Base-by-base conservation (phyloP, 1,140 invertebrate genomes). In the Eriocheir sinensis region DNA sequence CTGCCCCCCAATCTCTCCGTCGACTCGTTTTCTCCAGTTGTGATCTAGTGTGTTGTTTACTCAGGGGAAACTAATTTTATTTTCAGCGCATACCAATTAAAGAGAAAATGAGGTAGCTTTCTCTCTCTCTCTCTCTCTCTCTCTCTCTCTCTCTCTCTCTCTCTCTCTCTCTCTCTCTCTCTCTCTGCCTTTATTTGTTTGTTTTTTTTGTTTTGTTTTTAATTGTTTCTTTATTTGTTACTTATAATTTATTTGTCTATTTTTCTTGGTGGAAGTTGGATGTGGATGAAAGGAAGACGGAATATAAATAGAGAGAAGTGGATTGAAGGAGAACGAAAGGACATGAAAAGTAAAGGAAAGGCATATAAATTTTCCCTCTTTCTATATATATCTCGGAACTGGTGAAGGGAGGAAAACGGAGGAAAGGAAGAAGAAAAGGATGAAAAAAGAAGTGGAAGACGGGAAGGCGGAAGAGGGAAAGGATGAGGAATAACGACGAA, bases 41-140 rank as follows among this genome's bases (percentile, higher is more conserved):
- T 72, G 60, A 72, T 72, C 60, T 72, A 72, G 21, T 21, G 60
- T 1, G 27, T n/a, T 72, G 60, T 72, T 72, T 72, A 72, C 60
- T 72, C 9, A 27, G 21, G 60, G 60, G 27, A 72, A 72, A 21
- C 27, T 72, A n/a, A 72, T 72, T 72, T n/a, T 72, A 72, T 72
- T 72, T 72, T 72, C 60, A 21, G n/a, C 60, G 8, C 60, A 72
- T 72, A 72, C 21, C 27, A 72, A 72, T 72, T 72, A 72, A n/a
- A 72, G 60, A 72, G 9, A 72, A n/a, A n/a, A 72, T 72, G 60
- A 72, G 60, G 27, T 72, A 72, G 60, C 60, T 72, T 72, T 72
- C n/a, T n/a, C 17, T n/a, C 60, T n/a, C 27, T 48, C 44, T 48
- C 44, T 48, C 44, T 48, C 44, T 48, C 44, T 48, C 44, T 48